Evolutionary conservation across 2,113 vertebrate species (phyloP).

Genomic region (Willisornis vidua): DNA sequence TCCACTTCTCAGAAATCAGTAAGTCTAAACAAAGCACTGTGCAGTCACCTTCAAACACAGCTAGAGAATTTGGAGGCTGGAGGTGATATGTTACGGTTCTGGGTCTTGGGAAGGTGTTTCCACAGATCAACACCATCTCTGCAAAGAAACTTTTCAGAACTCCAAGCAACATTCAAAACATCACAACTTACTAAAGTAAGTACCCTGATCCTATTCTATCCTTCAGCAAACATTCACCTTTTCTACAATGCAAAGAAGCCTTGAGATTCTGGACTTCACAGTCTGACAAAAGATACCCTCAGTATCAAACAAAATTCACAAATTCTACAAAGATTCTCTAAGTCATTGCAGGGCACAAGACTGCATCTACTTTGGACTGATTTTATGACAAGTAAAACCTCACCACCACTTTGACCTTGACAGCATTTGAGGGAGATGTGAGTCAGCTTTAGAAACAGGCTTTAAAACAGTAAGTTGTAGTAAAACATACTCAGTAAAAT

Average conservation of each 20-base stretch:
- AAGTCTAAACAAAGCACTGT: slow-evolving; percentile 1
- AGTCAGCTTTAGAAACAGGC: background rate
- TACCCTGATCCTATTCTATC: background rate
- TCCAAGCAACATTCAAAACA: background rate
- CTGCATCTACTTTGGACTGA: background rate
- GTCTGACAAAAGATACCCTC: background rate
- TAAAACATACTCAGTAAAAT: background rate
- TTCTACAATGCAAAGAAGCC: background rate
- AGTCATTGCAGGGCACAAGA: background rate
- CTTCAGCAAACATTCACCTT: background rate
- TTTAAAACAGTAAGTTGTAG: background rate
- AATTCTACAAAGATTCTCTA: background rate
- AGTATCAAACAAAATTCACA: background rate
- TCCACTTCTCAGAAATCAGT: background rate
- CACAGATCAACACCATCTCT: background rate
- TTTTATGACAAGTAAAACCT: background rate
- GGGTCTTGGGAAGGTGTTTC: background rate
- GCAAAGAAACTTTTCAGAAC: background rate
- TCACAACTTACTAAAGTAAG: background rate
- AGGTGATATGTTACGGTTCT: background rate
- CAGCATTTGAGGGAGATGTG: background rate
- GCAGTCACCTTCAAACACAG: background rate
- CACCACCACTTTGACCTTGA: background rate
- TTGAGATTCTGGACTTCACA: background rate
- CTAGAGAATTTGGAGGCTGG: background rate